phyloP scores from a whole-genome alignment of 2,888 invertebrate genomes.

The Sussaba pulchella region DNA sequence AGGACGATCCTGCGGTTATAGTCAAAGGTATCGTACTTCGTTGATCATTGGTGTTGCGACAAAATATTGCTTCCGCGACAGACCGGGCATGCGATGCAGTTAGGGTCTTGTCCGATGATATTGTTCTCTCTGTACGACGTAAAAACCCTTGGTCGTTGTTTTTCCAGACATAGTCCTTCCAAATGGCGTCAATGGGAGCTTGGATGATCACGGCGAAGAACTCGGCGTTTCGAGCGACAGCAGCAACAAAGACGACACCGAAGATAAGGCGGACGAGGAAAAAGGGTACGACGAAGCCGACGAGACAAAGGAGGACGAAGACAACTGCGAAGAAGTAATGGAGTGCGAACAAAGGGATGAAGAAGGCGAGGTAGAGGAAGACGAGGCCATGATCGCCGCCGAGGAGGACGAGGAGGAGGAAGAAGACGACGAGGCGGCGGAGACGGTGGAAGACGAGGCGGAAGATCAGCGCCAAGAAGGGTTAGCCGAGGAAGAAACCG shows the following conservation, averaged over 20 bases:
- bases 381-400: slow-evolving; percentile 70
- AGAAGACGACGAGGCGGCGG: slow-evolving; percentile 57
- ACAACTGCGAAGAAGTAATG: slow-evolving; percentile 70
- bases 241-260: slow-evolving; percentile 68
- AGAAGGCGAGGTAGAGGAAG: slow-evolving; percentile 66
- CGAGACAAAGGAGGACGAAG: slow-evolving; percentile 74
- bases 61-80: too few species aligned
- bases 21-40: slow-evolving; percentile 76
- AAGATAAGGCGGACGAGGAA: slow-evolving; percentile 73
- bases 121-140: too few species aligned
- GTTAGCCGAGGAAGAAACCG: slow-evolving; percentile 39
- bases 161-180: slow-evolving; percentile 81
- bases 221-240: slow-evolving; percentile 67
- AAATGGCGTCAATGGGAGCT: slow-evolving; percentile 84
- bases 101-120: background rate
- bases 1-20: slow-evolving; percentile 75
- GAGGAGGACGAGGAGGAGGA: slow-evolving; percentile 70
- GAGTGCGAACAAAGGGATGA: slow-evolving; percentile 71
- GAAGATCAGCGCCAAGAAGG: slow-evolving; percentile 60
- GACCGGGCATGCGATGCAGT: too few species aligned
- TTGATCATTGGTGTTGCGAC: background rate
- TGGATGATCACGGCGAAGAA: slow-evolving; percentile 77
- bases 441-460: slow-evolving; percentile 68
- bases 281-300: slow-evolving; percentile 74
- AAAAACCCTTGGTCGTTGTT: slow-evolving; percentile 2